Conservation (phyloP, 2,113 vertebrate genomes). For the Electrona antarctica region DNA sequence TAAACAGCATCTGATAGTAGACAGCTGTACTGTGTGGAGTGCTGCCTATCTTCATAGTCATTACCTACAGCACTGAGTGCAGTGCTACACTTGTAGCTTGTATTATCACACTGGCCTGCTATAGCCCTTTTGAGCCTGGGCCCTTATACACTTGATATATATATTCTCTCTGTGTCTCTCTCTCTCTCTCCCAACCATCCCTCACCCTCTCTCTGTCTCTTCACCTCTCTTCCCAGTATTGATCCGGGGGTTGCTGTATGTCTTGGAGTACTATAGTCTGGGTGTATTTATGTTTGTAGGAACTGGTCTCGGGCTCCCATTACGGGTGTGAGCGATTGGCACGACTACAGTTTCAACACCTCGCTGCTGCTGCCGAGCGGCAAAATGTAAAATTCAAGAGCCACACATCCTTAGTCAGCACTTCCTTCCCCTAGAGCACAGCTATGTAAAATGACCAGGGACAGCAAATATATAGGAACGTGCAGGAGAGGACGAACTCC, state of each 20-base stretch:
- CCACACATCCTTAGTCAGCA: conserved; percentile 72
- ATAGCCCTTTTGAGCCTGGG: neutral
- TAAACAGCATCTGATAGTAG: neutral
- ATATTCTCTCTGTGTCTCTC: neutral
- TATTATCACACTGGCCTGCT: neutral
- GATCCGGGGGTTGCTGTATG: conserved; percentile 56
- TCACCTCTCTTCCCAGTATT: conserved; percentile 32
- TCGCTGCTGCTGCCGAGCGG: conserved; percentile 46
- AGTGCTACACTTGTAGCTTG: neutral
- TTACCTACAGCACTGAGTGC: neutral
- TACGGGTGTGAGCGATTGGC: conserved; percentile 72
- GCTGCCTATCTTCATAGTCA: conserved; percentile 8
- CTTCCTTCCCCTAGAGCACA: conserved; percentile 41
- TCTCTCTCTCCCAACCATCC: neutral
- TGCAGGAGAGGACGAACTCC: conserved; percentile 26
- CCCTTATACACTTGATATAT: too few species aligned
- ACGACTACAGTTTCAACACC: conserved; percentile 70
- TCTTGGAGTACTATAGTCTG: conserved; percentile 58
- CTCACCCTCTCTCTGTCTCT: neutral
- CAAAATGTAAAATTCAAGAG: conserved; percentile 74
- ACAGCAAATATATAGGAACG: conserved; percentile 38
- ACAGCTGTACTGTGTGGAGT: conserved; percentile 15
- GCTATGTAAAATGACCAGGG: conserved; percentile 56
- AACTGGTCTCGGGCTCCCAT: conserved; percentile 65
- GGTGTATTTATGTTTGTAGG: conserved; percentile 72